Base-by-base conservation (phyloP, 2,113 vertebrate species). In the Melanotaenia duboulayi region DNA sequence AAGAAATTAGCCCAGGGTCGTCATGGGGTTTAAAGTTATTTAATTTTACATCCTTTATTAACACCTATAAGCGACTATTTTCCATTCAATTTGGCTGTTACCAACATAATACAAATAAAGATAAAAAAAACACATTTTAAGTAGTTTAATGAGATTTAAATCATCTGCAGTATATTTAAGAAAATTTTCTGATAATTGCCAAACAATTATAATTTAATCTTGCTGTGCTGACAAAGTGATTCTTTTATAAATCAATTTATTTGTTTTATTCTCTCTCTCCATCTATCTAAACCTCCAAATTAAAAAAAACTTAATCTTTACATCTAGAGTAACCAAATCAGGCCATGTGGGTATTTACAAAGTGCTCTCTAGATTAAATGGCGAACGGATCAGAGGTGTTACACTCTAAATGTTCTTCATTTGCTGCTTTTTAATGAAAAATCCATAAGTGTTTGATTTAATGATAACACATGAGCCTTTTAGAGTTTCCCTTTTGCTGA, bases 361-460 rank as follows among this genome's bases (percentile, higher is more conserved):
- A 74, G 48, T 35, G 25, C 4, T 61, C 51, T 48, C 11, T 11
- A 48, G 40, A 80, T 74, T 65, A 40, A 63, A 55, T 25, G 57
- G 32, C 55, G 56, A 51, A 65, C 71, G 50, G 65, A 68, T 79
- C 62, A 68, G 69, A 60, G 52, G 61, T 67, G 55, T 35, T 35
- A 56, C 65, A 62, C 62, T 66, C 35, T 50, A 50, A 80, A 76
- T 64, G 66, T 82, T 73, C 62, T 62, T 65, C 44, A 1, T 76
- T 73, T 65, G 58, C 78, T 65, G 32, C 52, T 69, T 44, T 82
- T 83, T 65, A 81, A 83, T 87, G 79, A 73, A 83, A 78, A 86
- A 84, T 81, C 78, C 60, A 71, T 81, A 84, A 75, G 24, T 39
- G 63, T 89, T 86, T 85, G 71, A 74, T 84, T 77, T 71, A 71